Base-by-base conservation (phyloP, 2,797 vertebrate species). In the Galaxias olidus region DNA sequence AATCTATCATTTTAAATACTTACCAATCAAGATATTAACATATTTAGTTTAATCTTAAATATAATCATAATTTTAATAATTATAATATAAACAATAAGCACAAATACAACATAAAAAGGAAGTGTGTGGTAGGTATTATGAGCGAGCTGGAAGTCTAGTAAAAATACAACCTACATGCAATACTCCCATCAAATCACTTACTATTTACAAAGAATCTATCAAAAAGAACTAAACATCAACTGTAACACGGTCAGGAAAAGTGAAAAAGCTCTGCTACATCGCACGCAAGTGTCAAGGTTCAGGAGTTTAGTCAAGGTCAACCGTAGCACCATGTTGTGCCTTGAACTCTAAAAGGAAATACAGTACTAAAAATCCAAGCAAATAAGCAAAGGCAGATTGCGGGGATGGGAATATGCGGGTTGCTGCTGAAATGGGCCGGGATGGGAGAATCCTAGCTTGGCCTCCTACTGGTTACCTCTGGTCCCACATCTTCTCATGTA, bases 401-500 rank as follows among this genome's bases (percentile, higher is more conserved):
- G 61, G 67, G 69, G 73, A 62, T 1, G 61, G 72, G 64, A 56
- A 11, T 41, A 45, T 43, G 51, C 14, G 53, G 30, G 30, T 30
- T 30, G 30, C 30, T 8, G 64, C 64, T 66, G 69, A 65, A 55
- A 69, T 57, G 56, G 19, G 56, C 46, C 65, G 0, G 52, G 63
- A 55, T 41, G 20, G 20, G 66, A 18, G 86, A 68, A 30, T 78
- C 68, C 72, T 75, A 76, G 18, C 53, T 50, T 30, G 30, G 30
- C 30, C 19, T 48, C 66, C 69, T 78, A 65, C 71, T 53, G 19
- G 69, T 90, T 93, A 93, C 92, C 92, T 91, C 84, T 88, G 78
- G 55, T 80, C 78, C 59, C 65, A 79, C 8, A 88, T 90, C 0
- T 68, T 76, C 50, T 80, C 62, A 2, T 76, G 82, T 54, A 89